Evolutionary conservation across 1,140 invertebrate species (phyloP).

Genomic region (Chironomus striatipennis): DNA sequence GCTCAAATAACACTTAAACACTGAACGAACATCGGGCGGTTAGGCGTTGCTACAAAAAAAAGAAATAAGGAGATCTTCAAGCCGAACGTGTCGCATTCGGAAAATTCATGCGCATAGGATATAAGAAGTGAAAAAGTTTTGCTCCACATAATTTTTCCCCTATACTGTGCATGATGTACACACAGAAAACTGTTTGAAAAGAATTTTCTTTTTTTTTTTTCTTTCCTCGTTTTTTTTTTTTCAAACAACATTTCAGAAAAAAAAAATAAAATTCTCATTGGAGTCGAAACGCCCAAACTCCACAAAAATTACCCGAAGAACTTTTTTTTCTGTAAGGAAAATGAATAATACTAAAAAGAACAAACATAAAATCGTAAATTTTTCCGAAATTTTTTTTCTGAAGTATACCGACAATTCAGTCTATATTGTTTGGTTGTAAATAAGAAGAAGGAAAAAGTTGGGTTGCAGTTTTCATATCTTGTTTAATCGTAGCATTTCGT

Average conservation of each 20-base stretch:
- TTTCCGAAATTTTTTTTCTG: conserved; percentile 3
- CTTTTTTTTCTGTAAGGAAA: conserved; percentile 4
- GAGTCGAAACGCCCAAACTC: conserved; percentile 20
- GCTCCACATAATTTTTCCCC: neutral
- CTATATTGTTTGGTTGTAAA: conserved; percentile 19
- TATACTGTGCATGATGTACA: neutral
- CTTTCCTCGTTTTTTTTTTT: no score
- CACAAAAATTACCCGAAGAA: conserved; percentile 15
- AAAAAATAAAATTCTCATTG: conserved; percentile 20
- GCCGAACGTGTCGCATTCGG: neutral
- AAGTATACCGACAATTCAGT: neutral
- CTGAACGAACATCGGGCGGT: conserved; percentile 5
- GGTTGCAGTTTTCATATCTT: conserved; percentile 23
- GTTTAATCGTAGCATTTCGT: conserved; percentile 23
- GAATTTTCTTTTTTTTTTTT: neutral
- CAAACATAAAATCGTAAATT: conserved; percentile 20
- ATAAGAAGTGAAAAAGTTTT: neutral
- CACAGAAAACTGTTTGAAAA: conserved; percentile 4
- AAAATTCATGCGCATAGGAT: neutral
- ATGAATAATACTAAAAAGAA: neutral
- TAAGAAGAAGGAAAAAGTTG: conserved; percentile 19
- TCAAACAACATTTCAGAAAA: neutral
- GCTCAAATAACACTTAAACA: conserved; percentile 10
- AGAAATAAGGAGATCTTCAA: neutral
- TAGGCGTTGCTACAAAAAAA: conserved; percentile 11